Evolutionary conservation across 2,888 invertebrate genomes (phyloP).

Genomic region (Sialis lutaria): DNA sequence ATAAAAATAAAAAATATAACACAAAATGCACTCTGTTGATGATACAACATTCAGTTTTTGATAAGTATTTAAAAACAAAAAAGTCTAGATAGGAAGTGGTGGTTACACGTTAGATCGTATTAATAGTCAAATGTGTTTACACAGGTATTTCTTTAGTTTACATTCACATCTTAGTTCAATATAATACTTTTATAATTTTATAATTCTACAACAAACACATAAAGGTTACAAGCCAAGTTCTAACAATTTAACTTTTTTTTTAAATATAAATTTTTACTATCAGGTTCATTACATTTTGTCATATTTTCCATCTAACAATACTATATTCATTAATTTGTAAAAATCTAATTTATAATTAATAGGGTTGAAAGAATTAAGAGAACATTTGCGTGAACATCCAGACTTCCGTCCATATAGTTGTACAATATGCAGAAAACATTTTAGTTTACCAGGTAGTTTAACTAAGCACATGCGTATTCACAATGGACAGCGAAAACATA

Average conservation of each 20-base stretch:
- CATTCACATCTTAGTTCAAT: too few relatives aligned
- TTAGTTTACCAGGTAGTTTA: slow-evolving; percentile 20
- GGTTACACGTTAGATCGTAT: too few relatives aligned
- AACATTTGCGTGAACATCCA: slow-evolving; percentile 19
- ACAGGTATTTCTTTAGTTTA: too few relatives aligned
- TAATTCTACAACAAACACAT: too few relatives aligned
- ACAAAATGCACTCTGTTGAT: too few relatives aligned
- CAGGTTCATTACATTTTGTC: background rate
- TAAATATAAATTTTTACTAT: background rate
- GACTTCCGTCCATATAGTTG: slow-evolving; percentile 21
- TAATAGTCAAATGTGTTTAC: too few relatives aligned
- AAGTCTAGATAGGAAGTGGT: too few relatives aligned
- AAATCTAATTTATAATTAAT: slow-evolving; percentile 9
- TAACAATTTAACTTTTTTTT: background rate
- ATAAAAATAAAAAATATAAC: too few relatives aligned
- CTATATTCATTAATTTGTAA: background rate
- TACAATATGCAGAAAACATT: slow-evolving; percentile 19
- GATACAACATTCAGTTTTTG: too few relatives aligned
- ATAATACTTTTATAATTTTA: too few relatives aligned
- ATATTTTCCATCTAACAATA: background rate
- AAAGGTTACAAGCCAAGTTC: too few relatives aligned
- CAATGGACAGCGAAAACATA: slow-evolving; percentile 20
- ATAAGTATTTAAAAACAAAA: too few relatives aligned
- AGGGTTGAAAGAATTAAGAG: slow-evolving; percentile 18
- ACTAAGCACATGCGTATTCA: slow-evolving; percentile 20